phyloP scores from a whole-genome alignment of 2,888 invertebrate genomes.

The Sicus ferrugineus region DNA sequence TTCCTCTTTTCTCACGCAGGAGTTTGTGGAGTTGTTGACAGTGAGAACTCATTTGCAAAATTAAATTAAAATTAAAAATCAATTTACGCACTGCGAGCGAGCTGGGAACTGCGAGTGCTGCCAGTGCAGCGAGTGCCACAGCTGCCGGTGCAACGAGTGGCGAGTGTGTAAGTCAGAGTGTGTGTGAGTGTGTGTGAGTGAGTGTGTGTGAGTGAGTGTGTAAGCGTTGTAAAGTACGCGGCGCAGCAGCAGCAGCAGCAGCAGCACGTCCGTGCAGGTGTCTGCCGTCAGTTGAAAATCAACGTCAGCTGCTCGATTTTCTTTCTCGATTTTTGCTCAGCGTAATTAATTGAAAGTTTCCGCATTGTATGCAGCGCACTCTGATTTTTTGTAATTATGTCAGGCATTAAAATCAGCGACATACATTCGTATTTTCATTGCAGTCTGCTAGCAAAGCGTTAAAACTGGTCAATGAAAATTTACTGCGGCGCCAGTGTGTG shows the following conservation, averaged over 20 bases:
- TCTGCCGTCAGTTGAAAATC: neutral
- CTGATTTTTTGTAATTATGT: no score
- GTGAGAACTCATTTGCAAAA: constrained; percentile 60
- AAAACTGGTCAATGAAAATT: no score
- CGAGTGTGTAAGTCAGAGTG: no score
- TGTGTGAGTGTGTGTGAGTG: no score
- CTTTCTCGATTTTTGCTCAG: neutral
- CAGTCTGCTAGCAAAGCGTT: no score
- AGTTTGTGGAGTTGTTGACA: constrained; percentile 48
- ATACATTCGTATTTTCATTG: no score
- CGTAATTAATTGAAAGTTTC: no score
- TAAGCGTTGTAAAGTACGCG: neutral
- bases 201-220: no score
- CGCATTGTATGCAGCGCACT: no score
- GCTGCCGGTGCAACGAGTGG: no score
- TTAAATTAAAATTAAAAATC: constrained; percentile 60
- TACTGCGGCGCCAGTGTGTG: no score
- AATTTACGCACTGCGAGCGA: constrained; percentile 51
- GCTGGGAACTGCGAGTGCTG: neutral
- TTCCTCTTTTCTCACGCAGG: neutral
- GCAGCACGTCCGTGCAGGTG: neutral
- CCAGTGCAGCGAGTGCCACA: neutral
- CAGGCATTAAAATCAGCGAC: no score
- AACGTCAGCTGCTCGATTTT: neutral
- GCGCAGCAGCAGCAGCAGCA: neutral